Evolutionary conservation across 2,797 vertebrate genomes (phyloP).

Genomic region (Liparis tanakae): DNA sequence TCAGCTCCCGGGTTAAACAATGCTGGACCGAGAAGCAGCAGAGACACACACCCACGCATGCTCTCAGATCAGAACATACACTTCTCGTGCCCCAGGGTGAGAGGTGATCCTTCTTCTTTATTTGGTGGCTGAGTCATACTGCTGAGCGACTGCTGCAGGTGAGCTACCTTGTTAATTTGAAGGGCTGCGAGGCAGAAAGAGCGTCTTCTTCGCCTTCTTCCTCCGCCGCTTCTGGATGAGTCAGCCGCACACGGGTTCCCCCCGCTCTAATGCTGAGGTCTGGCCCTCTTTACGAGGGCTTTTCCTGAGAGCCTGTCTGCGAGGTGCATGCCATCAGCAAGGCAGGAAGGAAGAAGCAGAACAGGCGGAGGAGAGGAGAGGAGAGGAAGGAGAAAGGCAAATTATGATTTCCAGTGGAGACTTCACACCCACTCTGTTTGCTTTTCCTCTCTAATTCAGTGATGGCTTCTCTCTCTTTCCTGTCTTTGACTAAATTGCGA

Average conservation of each 20-base stretch:
- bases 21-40: slow-evolving; percentile 31
- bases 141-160: slow-evolving; percentile 51
- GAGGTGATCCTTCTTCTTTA: slow-evolving; percentile 9
- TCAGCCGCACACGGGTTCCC: slow-evolving; percentile 68
- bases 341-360: slow-evolving; percentile 27
- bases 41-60: slow-evolving; percentile 42
- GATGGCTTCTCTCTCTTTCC: slow-evolving; percentile 37
- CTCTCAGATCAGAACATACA: slow-evolving; percentile 13
- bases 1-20: slow-evolving; percentile 58
- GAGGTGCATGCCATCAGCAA: slow-evolving; percentile 51
- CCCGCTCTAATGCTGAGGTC: slow-evolving; percentile 57
- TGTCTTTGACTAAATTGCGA: slow-evolving; percentile 54
- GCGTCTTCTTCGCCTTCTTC: slow-evolving; percentile 30
- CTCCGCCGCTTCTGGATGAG: slow-evolving; percentile 69
- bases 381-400: slow-evolving; percentile 32
- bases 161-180: slow-evolving; percentile 48
- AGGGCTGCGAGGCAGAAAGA: slow-evolving; percentile 38
- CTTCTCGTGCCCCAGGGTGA: slow-evolving; percentile 25
- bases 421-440: slow-evolving; percentile 53
- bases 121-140: slow-evolving; percentile 58
- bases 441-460: slow-evolving; percentile 52
- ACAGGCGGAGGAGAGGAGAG: slow-evolving; percentile 7
- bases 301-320: slow-evolving; percentile 64
- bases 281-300: slow-evolving; percentile 60
- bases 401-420: slow-evolving; percentile 30